Evolutionary conservation across 2,113 vertebrate genomes (phyloP).

Genomic region (Pygoscelis adeliae): DNA sequence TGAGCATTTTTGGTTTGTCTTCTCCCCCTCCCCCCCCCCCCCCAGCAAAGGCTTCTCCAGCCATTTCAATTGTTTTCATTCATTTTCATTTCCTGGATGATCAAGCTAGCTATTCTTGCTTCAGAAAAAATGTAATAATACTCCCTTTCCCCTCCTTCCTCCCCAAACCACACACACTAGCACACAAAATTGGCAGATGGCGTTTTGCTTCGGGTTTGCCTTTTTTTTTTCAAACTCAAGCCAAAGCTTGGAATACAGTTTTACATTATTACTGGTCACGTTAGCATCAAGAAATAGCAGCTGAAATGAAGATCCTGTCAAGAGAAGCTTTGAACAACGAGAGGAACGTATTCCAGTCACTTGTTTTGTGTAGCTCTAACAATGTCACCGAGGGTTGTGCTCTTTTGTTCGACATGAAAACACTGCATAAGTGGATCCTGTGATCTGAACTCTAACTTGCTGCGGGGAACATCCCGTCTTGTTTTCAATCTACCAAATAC

Average conservation of each 20-base stretch:
- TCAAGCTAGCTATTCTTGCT: not conserved
- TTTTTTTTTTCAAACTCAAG: not conserved
- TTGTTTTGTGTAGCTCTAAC: not conserved
- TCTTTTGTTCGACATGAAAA: not conserved
- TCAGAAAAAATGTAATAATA: not conserved
- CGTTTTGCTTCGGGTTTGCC: not conserved
- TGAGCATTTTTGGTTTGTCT: not conserved
- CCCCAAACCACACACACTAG: not conserved
- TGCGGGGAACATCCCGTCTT: not conserved
- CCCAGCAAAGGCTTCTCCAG: not conserved
- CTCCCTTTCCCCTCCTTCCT: not conserved
- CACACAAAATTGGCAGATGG: not conserved
- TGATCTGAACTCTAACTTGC: not conserved
- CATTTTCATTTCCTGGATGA: not conserved
- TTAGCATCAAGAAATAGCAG: not conserved
- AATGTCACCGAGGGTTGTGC: not conserved
- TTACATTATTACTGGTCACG: not conserved
- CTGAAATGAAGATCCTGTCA: accelerated
- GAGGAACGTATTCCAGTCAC: not conserved
- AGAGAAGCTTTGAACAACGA: not conserved
- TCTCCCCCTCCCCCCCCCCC: accelerated
- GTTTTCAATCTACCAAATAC: not conserved
- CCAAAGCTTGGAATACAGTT: not conserved
- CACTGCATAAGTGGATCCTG: not conserved
- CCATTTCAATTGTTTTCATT: not conserved